phyloP scores from a whole-genome alignment of 2,888 invertebrate genomes.

The Drosophila pseudotalamancana region DNA sequence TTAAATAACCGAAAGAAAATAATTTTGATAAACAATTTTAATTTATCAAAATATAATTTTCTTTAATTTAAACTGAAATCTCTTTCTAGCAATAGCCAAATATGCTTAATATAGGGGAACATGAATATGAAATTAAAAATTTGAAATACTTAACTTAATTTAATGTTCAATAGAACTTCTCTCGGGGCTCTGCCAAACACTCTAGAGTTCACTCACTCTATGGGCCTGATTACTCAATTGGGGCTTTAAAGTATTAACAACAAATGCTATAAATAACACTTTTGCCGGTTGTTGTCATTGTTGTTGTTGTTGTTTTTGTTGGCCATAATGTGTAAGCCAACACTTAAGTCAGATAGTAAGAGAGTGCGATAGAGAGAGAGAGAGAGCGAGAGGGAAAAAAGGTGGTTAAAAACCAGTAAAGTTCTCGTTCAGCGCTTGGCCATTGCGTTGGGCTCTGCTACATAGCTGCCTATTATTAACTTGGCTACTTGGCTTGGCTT shows the following conservation, averaged over 20 bases:
- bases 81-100: too few relatives aligned
- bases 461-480: constrained; percentile 70
- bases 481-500: constrained; percentile 67
- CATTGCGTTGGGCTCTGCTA: constrained; percentile 12
- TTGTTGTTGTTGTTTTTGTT: constrained; percentile 21
- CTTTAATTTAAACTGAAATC: too few relatives aligned
- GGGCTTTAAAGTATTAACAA: constrained; percentile 65
- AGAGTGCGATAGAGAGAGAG: neutral
- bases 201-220: constrained; percentile 70
- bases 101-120: too few relatives aligned
- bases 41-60: too few relatives aligned
- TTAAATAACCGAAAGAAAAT: too few relatives aligned
- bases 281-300: constrained; percentile 53
- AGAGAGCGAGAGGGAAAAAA: neutral
- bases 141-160: neutral
- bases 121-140: too few relatives aligned
- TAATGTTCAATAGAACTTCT: neutral
- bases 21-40: too few relatives aligned
- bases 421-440: constrained; percentile 66
- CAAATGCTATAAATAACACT: constrained; percentile 70
- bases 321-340: constrained; percentile 63
- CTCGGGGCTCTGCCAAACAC: constrained; percentile 8
- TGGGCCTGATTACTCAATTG: constrained; percentile 74
- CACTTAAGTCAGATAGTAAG: constrained; percentile 35
- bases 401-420: constrained; percentile 56